Base-by-base conservation (phyloP, 2,888 invertebrate genomes). In the Mesorhabditis sp. region DNA sequence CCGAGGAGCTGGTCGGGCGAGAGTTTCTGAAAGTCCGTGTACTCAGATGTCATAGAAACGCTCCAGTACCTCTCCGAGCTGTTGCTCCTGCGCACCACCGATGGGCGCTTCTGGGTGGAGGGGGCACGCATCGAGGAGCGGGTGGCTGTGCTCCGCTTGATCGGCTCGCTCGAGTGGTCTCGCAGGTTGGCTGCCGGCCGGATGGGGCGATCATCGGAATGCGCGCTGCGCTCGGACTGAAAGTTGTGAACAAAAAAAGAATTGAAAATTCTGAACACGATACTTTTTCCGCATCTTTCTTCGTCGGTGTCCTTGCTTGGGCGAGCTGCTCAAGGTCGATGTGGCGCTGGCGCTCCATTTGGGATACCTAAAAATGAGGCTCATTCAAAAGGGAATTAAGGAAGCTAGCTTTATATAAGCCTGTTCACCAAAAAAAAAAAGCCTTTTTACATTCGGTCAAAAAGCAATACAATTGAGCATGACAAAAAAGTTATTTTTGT, bases 191-290 rank as follows among this genome's bases (percentile, higher is more conserved):
- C 2, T 28, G 28, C 28, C 28, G 28, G 28, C n/a, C 58, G 58
- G n/a, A 50, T 50, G 58, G 58, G 58, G 7, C 58, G 58, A 50
- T 50, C n/a, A 50, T 50, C 58, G 7, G 58, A n/a, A n/a, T 50
- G 58, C 7, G n/a, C 58, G 7, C 10, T 50, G 58, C 7, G 10
- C 7, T 50, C 10, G 28, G 28, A 28, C 28, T 28, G 28, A 28
- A 28, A n/a, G n/a, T n/a, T n/a, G n/a, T n/a, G n/a, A n/a, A n/a
- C n/a, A n/a, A n/a, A n/a, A n/a, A n/a, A n/a, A n/a, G n/a, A n/a
- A n/a, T n/a, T 13, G 7, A 50, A 50, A 50, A 50, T 50, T 50
- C n/a, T 28, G 28, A 50, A 50, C 1, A 50, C n/a, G 10, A 50
- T 13, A 50, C 58, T 50, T 50, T 50, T 13, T 50, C n/a, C 58